phyloP scores from a whole-genome alignment of 1,140 invertebrate species.

The Euura saliciscinereae region DNA sequence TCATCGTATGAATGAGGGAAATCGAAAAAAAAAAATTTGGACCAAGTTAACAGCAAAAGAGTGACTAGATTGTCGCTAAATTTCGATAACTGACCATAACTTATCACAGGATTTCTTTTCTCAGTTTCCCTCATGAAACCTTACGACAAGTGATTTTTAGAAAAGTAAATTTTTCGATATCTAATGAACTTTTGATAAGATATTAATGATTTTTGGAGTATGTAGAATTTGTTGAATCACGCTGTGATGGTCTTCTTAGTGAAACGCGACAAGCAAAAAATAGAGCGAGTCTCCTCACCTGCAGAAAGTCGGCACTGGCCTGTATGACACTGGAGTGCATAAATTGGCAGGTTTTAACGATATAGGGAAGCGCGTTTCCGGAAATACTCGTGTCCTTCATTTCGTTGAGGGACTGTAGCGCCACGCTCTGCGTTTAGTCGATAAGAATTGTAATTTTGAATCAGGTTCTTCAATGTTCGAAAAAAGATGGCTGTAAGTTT shows the following conservation, averaged over 20 bases:
- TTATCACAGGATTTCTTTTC: too few species aligned
- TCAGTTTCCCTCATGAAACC: too few species aligned
- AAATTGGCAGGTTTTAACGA: constrained; percentile 68
- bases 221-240: too few species aligned
- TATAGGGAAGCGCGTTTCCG: constrained; percentile 57
- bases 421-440: constrained; percentile 53
- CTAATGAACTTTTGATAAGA: too few species aligned
- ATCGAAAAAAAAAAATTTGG: not conserved
- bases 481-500: not conserved
- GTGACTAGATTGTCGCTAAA: not conserved
- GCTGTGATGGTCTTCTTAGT: too few species aligned
- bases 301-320: constrained; percentile 61
- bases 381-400: constrained; percentile 62
- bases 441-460: not conserved
- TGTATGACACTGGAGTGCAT: constrained; percentile 68
- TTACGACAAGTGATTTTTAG: too few species aligned
- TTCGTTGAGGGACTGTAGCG: constrained; percentile 58
- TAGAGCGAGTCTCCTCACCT: constrained; percentile 34
- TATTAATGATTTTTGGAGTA: too few species aligned
- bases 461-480: not conserved
- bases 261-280: too few species aligned
- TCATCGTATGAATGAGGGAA: too few species aligned
- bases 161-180: too few species aligned
- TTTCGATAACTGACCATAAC: too few species aligned
- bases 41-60: not conserved